phyloP scores from a whole-genome alignment of 1,140 invertebrate species.

The Apis laboriosa region DNA sequence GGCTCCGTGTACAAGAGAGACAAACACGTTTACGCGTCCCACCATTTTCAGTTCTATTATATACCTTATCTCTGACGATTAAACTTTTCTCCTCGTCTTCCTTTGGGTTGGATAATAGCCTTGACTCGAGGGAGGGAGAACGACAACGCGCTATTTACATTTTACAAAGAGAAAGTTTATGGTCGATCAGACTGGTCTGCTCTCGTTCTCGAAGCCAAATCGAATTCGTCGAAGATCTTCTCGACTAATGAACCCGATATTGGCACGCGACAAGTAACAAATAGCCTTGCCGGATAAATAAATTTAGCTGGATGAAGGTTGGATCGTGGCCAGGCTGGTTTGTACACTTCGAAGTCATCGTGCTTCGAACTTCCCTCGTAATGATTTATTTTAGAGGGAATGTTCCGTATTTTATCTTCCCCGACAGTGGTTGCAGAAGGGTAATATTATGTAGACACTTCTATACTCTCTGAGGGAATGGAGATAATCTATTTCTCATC shows the following conservation, averaged over 20 bases:
- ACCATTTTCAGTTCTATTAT: neutral
- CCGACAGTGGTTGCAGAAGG: neutral
- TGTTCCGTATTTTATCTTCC: neutral
- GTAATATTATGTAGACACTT: neutral
- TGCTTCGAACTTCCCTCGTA: neutral
- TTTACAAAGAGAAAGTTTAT: slow-evolving; percentile 15
- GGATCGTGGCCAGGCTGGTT: slow-evolving; percentile 12
- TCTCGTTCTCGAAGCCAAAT: neutral
- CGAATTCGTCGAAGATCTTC: neutral
- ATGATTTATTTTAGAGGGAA: neutral
- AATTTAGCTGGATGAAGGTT: slow-evolving; percentile 15
- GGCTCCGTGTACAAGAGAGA: neutral
- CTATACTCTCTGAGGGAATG: neutral
- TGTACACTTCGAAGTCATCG: slow-evolving; percentile 32
- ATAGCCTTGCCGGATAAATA: slow-evolving; percentile 11
- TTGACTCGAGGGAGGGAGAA: slow-evolving; percentile 13
- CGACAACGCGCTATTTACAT: slow-evolving; percentile 41
- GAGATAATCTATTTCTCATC: neutral
- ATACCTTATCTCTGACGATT: slow-evolving; percentile 55
- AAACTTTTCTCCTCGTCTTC: slow-evolving; percentile 59
- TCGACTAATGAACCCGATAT: neutral
- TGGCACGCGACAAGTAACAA: neutral
- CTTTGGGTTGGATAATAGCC: slow-evolving; percentile 36
- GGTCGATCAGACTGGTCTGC: neutral
- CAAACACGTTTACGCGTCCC: slow-evolving; percentile 10